phyloP scores from a whole-genome alignment of 2,113 vertebrate genomes.

The Lasiurus cinereus region DNA sequence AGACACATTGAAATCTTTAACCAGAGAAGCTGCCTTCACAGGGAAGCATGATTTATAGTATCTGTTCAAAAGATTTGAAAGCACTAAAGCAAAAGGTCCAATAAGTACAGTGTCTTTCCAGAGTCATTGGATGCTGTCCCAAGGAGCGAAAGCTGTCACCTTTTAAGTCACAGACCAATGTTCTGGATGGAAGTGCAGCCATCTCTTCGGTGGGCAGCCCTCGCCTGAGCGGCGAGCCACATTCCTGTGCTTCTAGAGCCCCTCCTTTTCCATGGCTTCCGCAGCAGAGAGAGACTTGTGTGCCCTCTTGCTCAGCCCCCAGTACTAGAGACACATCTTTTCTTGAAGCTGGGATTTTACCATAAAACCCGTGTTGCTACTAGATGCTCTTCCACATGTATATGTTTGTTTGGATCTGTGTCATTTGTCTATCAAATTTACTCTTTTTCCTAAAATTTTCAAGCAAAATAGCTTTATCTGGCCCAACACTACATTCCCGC shows the following conservation, averaged over 20 bases:
- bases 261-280: not conserved
- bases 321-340: not conserved
- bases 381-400: not conserved
- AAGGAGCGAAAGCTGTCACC: constrained; percentile 10
- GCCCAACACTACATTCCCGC: not conserved
- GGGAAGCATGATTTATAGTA: constrained; percentile 62
- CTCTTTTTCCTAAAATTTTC: constrained; percentile 19
- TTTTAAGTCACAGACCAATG: constrained; percentile 49
- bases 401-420: not conserved
- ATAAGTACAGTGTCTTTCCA: constrained; percentile 29
- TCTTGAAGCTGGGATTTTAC: not conserved
- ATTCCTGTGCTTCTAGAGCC: not conserved
- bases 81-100: not conserved
- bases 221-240: not conserved
- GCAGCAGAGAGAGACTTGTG: not conserved
- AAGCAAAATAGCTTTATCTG: not conserved
- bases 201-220: not conserved
- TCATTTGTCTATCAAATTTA: constrained; percentile 4
- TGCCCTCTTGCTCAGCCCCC: not conserved
- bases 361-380: not conserved
- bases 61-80: constrained; percentile 65
- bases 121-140: constrained; percentile 4
- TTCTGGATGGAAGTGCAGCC: constrained; percentile 26
- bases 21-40: constrained; percentile 38
- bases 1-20: constrained; percentile 53